phyloP scores from a whole-genome alignment of 92 coral and sea anemone genomes.

The Epizoanthus stellaris region DNA sequence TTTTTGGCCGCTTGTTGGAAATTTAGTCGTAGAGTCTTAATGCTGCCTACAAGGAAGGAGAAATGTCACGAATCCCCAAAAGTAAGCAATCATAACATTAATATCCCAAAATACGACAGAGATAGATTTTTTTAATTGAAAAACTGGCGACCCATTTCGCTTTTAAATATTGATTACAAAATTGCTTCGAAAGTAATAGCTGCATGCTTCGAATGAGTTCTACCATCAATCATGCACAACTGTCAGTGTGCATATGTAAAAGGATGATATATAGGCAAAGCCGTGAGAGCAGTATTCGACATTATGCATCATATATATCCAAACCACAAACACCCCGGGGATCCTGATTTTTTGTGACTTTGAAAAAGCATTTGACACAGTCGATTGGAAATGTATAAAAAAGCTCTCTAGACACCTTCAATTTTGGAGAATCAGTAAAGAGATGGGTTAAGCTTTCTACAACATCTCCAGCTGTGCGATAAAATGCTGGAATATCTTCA shows the following conservation, averaged over 20 bases:
- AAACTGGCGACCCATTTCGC: slow-evolving; percentile 39
- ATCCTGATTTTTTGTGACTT: slow-evolving; percentile 20
- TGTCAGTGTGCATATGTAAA: slow-evolving; percentile 14
- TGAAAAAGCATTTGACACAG: slow-evolving; percentile 23
- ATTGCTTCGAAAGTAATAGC: slow-evolving; percentile 37
- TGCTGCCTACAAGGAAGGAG: slow-evolving; percentile 17
- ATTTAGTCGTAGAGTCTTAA: slow-evolving; percentile 19
- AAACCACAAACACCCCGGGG: not conserved
- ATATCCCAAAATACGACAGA: slow-evolving; percentile 30
- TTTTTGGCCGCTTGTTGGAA: slow-evolving; percentile 32
- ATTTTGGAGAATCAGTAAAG: no score
- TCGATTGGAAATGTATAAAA: not conserved
- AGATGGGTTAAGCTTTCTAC: no score
- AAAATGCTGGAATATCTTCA: no score
- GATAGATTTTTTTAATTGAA: slow-evolving; percentile 24
- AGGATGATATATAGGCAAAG: slow-evolving; percentile 13
- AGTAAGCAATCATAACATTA: slow-evolving; percentile 38
- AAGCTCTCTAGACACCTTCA: no score
- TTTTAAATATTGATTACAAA: slow-evolving; percentile 34
- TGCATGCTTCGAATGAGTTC: slow-evolving; percentile 10
- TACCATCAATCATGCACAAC: slow-evolving; percentile 25
- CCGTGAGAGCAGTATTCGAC: slow-evolving; percentile 8
- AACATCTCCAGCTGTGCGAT: no score
- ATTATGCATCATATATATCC: slow-evolving; percentile 27
- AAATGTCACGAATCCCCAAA: slow-evolving; percentile 32